Percentiles rank a stretch among this genome's conserved stretches.
Conservation (phyloP, 2,113 vertebrate genomes). For the Rallus limicola region DNA sequence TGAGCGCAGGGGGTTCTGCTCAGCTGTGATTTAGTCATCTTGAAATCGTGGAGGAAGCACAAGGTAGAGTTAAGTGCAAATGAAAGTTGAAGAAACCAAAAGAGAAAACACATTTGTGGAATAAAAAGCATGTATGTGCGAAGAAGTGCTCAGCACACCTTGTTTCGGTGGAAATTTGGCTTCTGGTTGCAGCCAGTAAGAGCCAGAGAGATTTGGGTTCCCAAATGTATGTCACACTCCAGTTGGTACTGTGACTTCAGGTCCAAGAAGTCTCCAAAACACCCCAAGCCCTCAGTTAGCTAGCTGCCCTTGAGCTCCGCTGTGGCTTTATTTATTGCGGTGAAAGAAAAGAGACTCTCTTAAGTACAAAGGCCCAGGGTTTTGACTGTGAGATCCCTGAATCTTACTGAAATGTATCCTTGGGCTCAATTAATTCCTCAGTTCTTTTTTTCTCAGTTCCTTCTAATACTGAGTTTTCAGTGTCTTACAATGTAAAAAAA, state of each 20-base stretch:
- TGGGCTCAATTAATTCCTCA: not conserved
- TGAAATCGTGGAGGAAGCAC: not conserved
- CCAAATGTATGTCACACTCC: rapidly evolving
- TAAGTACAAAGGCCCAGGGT: not conserved
- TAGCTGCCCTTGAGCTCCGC: not conserved
- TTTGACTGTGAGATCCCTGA: not conserved
- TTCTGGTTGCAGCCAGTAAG: not conserved
- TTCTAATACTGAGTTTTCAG: not conserved
- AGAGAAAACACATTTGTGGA: not conserved
- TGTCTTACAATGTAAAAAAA: not conserved
- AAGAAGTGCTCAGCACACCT: not conserved
- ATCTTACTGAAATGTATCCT: not conserved
- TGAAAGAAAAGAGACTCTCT: not conserved
- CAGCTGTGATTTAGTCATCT: not conserved
- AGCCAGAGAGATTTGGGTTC: not conserved
- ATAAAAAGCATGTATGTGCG: not conserved
- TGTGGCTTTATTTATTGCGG: not conserved
- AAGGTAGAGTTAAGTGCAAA: not conserved
- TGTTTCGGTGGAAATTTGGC: not conserved
- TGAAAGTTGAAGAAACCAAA: not conserved
- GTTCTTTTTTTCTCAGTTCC: not conserved
- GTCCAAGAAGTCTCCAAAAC: not conserved
- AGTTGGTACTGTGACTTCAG: not conserved
- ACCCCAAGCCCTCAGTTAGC: not conserved
- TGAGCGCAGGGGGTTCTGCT: not conserved